Conservation (phyloP, 2,113 vertebrate species). For the Plecturocebus donacophilus region DNA sequence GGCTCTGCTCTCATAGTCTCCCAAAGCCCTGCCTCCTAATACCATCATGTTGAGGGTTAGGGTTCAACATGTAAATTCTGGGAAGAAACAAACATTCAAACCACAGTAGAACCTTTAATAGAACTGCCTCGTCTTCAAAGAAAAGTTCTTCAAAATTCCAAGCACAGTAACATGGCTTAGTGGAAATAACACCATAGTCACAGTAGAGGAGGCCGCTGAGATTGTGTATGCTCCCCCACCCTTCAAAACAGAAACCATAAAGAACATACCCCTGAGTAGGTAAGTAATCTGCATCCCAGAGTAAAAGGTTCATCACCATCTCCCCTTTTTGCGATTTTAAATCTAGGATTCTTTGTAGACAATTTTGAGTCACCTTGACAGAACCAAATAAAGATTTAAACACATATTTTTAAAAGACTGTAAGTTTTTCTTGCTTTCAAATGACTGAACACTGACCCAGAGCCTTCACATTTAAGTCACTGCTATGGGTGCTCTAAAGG, state of each 20-base stretch:
- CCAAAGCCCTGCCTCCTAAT: neutral
- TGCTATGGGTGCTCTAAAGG: fast-evolving
- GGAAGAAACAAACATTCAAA: neutral
- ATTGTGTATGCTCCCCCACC: neutral
- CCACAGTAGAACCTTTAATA: neutral
- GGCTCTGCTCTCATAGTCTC: neutral
- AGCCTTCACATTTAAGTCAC: neutral
- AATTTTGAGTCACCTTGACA: neutral
- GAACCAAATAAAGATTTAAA: neutral
- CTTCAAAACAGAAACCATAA: neutral
- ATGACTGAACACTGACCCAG: neutral
- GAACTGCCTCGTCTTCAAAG: neutral
- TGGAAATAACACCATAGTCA: neutral
- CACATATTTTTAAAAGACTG: neutral
- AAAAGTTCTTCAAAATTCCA: neutral
- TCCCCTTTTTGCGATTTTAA: constrained; percentile 12
- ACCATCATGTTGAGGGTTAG: neutral
- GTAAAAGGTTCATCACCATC: neutral
- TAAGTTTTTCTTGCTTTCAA: neutral
- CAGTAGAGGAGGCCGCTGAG: neutral
- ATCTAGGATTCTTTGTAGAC: neutral
- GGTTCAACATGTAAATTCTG: neutral
- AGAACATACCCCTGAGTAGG: neutral
- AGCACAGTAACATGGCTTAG: neutral
- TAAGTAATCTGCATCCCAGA: neutral